Base-by-base conservation (phyloP, 2,888 invertebrate species). In the Torymus aiolomorphi region DNA sequence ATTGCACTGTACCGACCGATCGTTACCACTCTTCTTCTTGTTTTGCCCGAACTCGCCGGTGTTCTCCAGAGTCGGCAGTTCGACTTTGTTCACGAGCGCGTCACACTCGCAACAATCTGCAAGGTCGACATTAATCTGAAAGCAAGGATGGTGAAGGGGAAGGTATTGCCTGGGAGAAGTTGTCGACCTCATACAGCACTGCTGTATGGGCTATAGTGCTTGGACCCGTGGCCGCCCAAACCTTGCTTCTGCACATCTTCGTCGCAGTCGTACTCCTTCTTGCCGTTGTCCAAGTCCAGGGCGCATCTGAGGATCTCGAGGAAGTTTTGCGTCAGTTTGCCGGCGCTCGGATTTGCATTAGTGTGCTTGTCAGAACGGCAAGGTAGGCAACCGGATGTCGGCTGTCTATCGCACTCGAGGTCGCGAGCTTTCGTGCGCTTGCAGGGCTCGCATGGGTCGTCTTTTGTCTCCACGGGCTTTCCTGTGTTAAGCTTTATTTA, bases 271-370 rank as follows among this genome's bases (percentile, higher is more conserved):
- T 73, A 42, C 2, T 72, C 76, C 12, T 79, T 78, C 12, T 61
- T 75, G 2, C 78, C 82, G 14, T 61, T 75, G 2, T 80, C 82
- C 13, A 82, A 3, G 0, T 80, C 81, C 5, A 83, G 31, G 4
- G 82, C 82, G 31, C 73, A 80, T 52, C 80, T 82, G 8, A 83
- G 20, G 16, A 83, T 75, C 49, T 81, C 76, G 10, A 83, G 51
- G 11, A 83, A 81, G 14, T 72, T 81, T 59, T 82, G 79, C 14
- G 78, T 81, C 2, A 83, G 42, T n/a, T 70, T 78, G 20, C 66
- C 59, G 1, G 51, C n/a, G 16, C 2, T 65, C 14, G 24, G 0
- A 10, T 61, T 42, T 24, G 10, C 62, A 42, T 16, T 70, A 12
- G 14, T 69, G 56, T 11, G 18, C 12, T 54, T 70, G 14, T 78